Conservation (phyloP, 2,888 invertebrate species). For the Diarsia dahlii region DNA sequence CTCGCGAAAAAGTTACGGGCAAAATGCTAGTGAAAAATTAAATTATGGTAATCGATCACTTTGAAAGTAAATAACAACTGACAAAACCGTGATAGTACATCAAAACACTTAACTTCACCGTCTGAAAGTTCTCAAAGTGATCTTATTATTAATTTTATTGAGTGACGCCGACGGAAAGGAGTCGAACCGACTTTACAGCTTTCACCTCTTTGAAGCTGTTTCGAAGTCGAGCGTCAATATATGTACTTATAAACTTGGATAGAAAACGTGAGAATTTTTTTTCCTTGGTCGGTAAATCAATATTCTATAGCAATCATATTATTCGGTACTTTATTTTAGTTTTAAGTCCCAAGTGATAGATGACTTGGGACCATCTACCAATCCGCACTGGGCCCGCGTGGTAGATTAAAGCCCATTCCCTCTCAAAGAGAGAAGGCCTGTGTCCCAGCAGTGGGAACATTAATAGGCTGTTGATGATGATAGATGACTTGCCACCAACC, state of each 20-base stretch:
- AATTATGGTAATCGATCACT: background rate
- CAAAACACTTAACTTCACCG: conserved; percentile 25
- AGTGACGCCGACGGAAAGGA: conserved; percentile 22
- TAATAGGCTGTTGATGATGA: no score
- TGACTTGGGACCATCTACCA: no score
- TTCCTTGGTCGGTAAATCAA: background rate
- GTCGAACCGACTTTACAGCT: conserved; percentile 44
- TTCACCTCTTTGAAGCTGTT: conserved; percentile 34
- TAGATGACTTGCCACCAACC: no score
- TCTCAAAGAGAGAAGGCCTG: no score
- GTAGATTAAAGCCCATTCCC: no score
- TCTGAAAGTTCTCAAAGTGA: conserved; percentile 29
- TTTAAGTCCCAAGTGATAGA: no score
- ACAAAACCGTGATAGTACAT: background rate
- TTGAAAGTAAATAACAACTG: background rate
- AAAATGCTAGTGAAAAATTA: no score
- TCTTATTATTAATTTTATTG: conserved; percentile 52
- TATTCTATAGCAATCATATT: background rate
- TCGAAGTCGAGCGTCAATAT: conserved; percentile 27
- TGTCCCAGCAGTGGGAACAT: no score
- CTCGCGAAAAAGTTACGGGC: no score
- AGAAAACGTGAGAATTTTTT: conserved; percentile 15
- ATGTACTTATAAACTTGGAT: conserved; percentile 22
- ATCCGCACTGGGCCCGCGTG: no score
- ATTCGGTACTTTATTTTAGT: no score